Conservation (phyloP, 1,140 invertebrate genomes). For the Sminthurinus signatus region DNA sequence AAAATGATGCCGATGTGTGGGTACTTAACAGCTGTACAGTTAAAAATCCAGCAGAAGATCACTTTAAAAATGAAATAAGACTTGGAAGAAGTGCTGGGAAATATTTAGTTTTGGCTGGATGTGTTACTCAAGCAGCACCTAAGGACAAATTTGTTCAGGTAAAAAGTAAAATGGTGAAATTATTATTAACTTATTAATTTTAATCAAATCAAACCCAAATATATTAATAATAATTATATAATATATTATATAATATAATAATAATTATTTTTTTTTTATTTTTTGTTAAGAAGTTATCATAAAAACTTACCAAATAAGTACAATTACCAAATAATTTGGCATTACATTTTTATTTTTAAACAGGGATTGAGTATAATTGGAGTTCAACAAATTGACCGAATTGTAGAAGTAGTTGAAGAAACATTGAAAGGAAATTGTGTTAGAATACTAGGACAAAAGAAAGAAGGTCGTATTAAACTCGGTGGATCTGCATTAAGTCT, state of each 20-base stretch:
- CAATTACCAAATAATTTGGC: neutral
- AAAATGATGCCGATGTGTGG: constrained; percentile 82
- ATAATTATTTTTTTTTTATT: neutral
- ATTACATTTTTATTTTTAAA: neutral
- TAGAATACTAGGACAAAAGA: constrained; percentile 73
- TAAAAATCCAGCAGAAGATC: constrained; percentile 93
- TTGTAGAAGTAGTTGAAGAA: constrained; percentile 98
- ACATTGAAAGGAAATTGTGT: constrained; percentile 86
- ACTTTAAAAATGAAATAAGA: constrained; percentile 89
- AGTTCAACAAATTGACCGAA: constrained; percentile 94
- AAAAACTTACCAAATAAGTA: neutral
- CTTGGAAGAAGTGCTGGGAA: constrained; percentile 68
- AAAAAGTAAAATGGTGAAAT: too few relatives aligned
- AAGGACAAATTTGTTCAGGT: constrained; percentile 49
- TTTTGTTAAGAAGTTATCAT: neutral
- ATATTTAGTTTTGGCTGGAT: constrained; percentile 87
- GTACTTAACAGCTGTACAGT: constrained; percentile 96
- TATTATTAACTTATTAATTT: neutral
- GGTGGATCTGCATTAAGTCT: constrained; percentile 79
- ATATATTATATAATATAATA: neutral
- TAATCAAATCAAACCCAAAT: too few relatives aligned
- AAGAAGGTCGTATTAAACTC: constrained; percentile 64
- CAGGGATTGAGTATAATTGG: constrained; percentile 85
- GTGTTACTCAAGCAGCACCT: constrained; percentile 86
- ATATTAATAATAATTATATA: neutral